Evolutionary conservation across 2,888 invertebrate species (phyloP), one percentile per base, ranked within the genome.

Genomic region (Hermodice carunculata): DNA sequence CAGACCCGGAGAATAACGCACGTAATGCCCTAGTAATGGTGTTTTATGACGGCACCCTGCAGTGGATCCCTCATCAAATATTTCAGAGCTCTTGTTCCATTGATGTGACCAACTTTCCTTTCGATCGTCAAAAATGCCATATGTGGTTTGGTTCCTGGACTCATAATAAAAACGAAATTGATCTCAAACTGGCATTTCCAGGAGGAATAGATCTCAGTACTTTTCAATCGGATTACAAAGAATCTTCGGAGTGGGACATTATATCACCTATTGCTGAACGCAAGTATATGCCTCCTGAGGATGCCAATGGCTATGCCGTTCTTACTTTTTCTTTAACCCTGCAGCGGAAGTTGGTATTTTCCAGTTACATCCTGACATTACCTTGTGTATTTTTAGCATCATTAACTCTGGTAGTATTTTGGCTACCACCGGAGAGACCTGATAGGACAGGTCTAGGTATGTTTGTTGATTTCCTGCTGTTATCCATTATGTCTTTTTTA

Each of bases 11-110:
- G 31, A 42, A 34, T 11, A 60, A 42, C 24, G 59, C 61, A 2
- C 46, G 69, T 17, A 62, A 63, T 24, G 60, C 58, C 34, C 46
- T 62, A 22, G 49, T 69, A 14, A 56, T 66, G 19, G 67, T 70
- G 19, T 44, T n/a, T 17, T 61, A 34, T 28, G 58, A 48, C 34
- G 70, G 70, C 8, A 59, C 31, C 28, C 37, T 67, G n/a, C 53
- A 53, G 43, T 70, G 70, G 70, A 51, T 68, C 3, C 67, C 70
- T 0, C 70, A 70, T 28, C 62, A 63, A 51, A 70, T 70, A 31
- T 70, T 70, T 64, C 51, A 60, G 42, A 60, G 60, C 42, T 70
- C 70, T 43, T 70, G 70, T 37, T 69, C 70, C 52, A 60, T 69
- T 6, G 69, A 70, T 51, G 66, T 70, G 34, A 60, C 68, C 17